Base-by-base conservation (phyloP, 2,113 vertebrate species). In the Manacus vitellinus region DNA sequence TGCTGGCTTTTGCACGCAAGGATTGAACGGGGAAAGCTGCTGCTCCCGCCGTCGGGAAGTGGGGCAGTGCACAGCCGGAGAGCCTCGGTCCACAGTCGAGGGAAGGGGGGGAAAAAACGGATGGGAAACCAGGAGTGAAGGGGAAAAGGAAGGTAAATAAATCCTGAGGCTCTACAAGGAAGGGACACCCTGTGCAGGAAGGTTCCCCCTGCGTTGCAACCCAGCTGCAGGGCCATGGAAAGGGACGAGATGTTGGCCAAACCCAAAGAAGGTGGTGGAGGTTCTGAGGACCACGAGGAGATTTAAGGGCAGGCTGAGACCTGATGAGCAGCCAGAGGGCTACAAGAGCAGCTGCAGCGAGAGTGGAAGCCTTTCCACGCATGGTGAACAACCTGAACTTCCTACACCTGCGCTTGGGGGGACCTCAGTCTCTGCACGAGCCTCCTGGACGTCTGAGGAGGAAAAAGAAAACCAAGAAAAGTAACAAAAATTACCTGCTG, bases 191-290 rank as follows among this genome's bases (percentile, higher is more conserved):
- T 2, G 12, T 3, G 27, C 4, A 1, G 43, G 37, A 39, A 37
- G 44, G 65, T 41, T 2, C 21, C 4, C 17, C 15, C 12, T 6
- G 59, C 0, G 0, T 1, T 9, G 16, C 21, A 67, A 18, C 28
- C 25, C 10, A 2, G 28, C 24, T 28, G 33, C 0, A 9, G 0
- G 25, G 21, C 22, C 2, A 0, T 0, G 46, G 65, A 24, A n/a
- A 59, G 37, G 65, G 44, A 77, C 7, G 14, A 5, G 3, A 5
- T 0, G 2, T 1, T 12, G 28, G 18, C 37, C 33, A 28, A 31
- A 33, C 12, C 30, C 7, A 10, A 1, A 4, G 25, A 31, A 51
- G 66, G 52, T 3, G 6, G 35, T 5, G 12, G 20, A 3, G 20
- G 35, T n/a, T 37, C 49, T 49, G 47, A n/a, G 49, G 19, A 41